Evolutionary conservation across 1,140 invertebrate genomes (phyloP), one percentile per base, ranked within the genome.

Genomic region (Steinernema khuongi): DNA sequence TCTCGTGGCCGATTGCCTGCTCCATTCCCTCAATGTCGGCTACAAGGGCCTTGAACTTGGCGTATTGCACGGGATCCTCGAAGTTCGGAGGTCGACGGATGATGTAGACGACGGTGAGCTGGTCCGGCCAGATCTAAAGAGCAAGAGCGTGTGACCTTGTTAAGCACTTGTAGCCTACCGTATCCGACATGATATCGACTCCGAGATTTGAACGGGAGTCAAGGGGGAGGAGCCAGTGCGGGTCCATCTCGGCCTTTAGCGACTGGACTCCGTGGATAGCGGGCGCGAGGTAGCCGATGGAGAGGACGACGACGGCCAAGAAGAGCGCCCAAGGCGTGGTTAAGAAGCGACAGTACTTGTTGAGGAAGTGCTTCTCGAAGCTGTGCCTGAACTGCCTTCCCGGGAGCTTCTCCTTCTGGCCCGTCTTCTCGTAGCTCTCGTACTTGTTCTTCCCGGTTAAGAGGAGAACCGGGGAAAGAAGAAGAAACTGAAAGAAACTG

Each of bases 71-170:
- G 19, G 50, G 50, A 26, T 60, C 50, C 26, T 60, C 50, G 22
- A 60, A 60, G 22, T 60, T 26, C 26, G 50, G 50, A 14, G 50
- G 50, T 17, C 22, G 14, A 4, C 50, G 50, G 7, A 60, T 22
- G 50, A 60, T 60, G 50, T 60, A 60, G 7, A 60, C 50, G 11
- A 60, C 19, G 50, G 50, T 60, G 22, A 60, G 50, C 19, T 60
- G 50, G 19, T 60, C 50, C 4, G 50, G 50, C 50, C 50, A 60
- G 50, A 60, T 60, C 50, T 60, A 22, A 7, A 60, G 26, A 22
- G 26, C 50, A 17, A 60, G 4, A 7, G 36, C 7, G 36, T 11
- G n/a, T 41, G 7, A n/a, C 36, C 36, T 11, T 41, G n/a, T 41
- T 11, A n/a, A 41, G 36, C n/a, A 41, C n/a, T 41, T n/a, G 7